phyloP scores from a whole-genome alignment of 1,140 invertebrate species.

The Leptopilina clavipes region DNA sequence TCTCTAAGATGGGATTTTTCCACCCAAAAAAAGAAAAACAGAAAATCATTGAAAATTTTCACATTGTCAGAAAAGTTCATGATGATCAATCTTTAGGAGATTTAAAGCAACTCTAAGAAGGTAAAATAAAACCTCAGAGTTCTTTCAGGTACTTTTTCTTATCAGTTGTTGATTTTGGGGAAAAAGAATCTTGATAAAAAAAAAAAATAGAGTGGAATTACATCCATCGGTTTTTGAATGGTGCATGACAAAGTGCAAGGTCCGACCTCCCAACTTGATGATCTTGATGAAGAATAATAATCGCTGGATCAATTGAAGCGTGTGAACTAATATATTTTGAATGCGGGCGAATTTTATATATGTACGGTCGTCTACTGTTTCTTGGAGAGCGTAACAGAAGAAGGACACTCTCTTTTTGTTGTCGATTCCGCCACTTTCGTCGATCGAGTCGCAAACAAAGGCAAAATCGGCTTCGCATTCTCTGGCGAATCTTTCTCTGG shows the following conservation, averaged over 20 bases:
- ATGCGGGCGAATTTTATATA: constrained; percentile 31
- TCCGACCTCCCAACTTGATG: constrained; percentile 11
- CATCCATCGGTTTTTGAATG: neutral
- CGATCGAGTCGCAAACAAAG: constrained; percentile 7
- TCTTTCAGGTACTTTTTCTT: no score
- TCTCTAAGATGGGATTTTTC: neutral
- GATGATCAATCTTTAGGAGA: no score
- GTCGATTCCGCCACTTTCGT: neutral
- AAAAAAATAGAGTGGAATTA: neutral
- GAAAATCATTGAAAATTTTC: no score
- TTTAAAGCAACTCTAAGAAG: no score
- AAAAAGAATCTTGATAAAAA: no score
- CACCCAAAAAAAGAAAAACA: no score
- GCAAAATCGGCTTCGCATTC: constrained; percentile 29
- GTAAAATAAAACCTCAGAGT: no score
- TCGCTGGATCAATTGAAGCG: constrained; percentile 18
- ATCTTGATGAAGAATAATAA: neutral
- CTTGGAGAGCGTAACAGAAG: constrained; percentile 27
- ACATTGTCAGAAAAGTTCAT: no score
- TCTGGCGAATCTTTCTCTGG: neutral
- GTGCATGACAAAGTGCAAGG: neutral
- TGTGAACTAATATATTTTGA: neutral
- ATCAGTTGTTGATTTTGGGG: no score
- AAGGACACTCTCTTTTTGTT: neutral
- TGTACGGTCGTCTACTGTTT: constrained; percentile 31